Base-by-base conservation (phyloP, 2,113 vertebrate species). In the Thryonomys swinderianus region DNA sequence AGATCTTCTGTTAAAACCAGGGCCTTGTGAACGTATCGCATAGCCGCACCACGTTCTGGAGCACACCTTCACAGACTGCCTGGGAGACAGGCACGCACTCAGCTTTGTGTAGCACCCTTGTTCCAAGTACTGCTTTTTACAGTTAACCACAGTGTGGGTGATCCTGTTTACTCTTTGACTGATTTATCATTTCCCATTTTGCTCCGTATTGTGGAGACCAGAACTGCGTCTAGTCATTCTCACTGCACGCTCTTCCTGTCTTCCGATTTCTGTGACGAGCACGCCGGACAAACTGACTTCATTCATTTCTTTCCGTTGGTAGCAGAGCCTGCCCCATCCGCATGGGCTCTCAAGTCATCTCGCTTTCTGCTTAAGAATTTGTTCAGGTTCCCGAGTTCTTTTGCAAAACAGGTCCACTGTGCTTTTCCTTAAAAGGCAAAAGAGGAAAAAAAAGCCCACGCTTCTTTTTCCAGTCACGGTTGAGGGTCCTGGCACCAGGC, bases 201-300 rank as follows among this genome's bases (percentile, higher is more conserved):
- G n/a, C 64, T 25, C 5, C 8, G 1, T 7, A 51, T 53, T 1
- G 23, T n/a, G 40, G 9, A 85, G 11, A 11, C 25, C 16, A 7
- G 8, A 9, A 1, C 1, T 53, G 9, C 0, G 11, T 27, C 85
- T 45, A 85, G 10, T 1, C 42, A 12, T 71, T 51, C 5, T 64
- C 10, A 18, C 11, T 76, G 0, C 21, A 6, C 12, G 2, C 2
- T 14, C 1, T 42, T 0, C 4, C 1, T 23, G 5, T 7, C 30
- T 40, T 66, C 3, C 13, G 2, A 0, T 66, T 25, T 18, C 1
- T 5, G 42, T 32, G 5, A 1, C 9, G 18, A 37, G 20, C 6
- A 45, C 30, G 3, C 18, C 40, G 40, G 7, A 76, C 1, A 4
- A 53, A 21, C 20, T 57, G 55, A 57, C 32, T 37, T 17, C 42